A percentile compares a stretch with the other conserved stretches of the same genome.
phyloP scores from a whole-genome alignment of 2,797 vertebrate genomes.

The Orientallactaga sibirica region DNA sequence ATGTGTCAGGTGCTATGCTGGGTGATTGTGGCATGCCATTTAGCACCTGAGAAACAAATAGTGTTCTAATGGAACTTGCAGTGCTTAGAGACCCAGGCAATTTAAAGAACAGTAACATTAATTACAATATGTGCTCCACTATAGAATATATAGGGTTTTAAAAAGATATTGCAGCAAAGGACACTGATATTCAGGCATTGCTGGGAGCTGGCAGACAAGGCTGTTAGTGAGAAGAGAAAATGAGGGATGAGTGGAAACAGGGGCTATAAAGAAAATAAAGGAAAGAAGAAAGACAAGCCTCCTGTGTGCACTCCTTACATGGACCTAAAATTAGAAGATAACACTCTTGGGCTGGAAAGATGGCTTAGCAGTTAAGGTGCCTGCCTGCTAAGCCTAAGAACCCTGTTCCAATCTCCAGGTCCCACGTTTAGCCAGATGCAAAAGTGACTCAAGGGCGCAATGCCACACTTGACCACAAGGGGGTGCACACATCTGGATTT shows the following conservation, averaged over 20 bases:
- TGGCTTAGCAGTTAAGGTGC: too few species aligned
- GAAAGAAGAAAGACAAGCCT: not conserved
- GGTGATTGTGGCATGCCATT: not conserved
- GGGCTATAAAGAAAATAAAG: not conserved
- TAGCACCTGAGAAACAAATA: not conserved
- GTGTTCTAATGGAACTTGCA: not conserved
- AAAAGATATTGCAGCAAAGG: not conserved
- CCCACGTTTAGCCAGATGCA: too few species aligned
- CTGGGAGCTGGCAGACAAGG: not conserved
- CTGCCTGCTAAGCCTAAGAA: too few species aligned
- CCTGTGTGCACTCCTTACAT: rapidly evolving
- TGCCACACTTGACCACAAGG: too few species aligned
- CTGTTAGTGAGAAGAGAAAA: not conserved
- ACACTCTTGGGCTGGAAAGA: too few species aligned
- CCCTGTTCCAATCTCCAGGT: too few species aligned
- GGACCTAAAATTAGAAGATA: too few species aligned
- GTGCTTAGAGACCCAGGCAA: not conserved
- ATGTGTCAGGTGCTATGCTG: not conserved
- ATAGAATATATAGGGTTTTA: not conserved
- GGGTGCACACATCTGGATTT: too few species aligned
- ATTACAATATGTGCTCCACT: not conserved
- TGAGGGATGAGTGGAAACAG: not conserved
- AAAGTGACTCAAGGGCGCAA: too few species aligned
- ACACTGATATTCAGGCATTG: not conserved
- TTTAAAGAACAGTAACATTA: not conserved